Conservation (phyloP, 2,113 vertebrate genomes). For the Ptyas mucosa region DNA sequence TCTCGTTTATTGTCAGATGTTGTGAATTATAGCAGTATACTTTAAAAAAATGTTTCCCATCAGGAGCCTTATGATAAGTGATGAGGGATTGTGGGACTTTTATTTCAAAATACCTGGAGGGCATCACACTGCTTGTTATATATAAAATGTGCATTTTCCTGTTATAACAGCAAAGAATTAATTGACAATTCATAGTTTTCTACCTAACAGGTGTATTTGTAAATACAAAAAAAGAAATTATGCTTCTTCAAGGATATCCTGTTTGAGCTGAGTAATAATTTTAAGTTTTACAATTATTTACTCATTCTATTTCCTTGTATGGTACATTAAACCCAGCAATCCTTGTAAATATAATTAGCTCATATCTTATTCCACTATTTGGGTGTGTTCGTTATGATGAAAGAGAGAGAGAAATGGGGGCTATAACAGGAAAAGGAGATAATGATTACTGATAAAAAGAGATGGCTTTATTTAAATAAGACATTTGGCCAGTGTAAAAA, state of each 20-base stretch:
- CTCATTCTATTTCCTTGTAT: constrained; percentile 22
- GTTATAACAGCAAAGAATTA: not conserved
- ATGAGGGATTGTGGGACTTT: not conserved
- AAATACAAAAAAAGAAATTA: not conserved
- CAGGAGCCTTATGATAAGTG: not conserved
- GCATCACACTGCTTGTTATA: not conserved
- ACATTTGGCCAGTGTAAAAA: not conserved
- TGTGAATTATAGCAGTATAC: not conserved
- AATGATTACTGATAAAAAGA: not conserved
- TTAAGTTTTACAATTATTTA: constrained; percentile 54
- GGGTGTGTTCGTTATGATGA: not conserved
- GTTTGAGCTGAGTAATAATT: constrained; percentile 44
- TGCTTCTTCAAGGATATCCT: constrained; percentile 62
- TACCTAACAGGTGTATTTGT: not conserved
- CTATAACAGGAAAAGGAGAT: not conserved
- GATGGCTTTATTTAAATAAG: not conserved
- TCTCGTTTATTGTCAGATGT: not conserved
- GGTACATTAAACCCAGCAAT: constrained; percentile 37
- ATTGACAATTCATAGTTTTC: not conserved
- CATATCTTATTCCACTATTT: constrained; percentile 1
- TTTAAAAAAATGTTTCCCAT: not conserved
- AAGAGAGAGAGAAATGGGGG: accelerated
- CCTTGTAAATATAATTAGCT: constrained; percentile 21
- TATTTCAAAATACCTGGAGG: not conserved
- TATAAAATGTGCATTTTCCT: not conserved